Base-by-base conservation (phyloP, 1,140 invertebrate species). In the Contarinia nasturtii region DNA sequence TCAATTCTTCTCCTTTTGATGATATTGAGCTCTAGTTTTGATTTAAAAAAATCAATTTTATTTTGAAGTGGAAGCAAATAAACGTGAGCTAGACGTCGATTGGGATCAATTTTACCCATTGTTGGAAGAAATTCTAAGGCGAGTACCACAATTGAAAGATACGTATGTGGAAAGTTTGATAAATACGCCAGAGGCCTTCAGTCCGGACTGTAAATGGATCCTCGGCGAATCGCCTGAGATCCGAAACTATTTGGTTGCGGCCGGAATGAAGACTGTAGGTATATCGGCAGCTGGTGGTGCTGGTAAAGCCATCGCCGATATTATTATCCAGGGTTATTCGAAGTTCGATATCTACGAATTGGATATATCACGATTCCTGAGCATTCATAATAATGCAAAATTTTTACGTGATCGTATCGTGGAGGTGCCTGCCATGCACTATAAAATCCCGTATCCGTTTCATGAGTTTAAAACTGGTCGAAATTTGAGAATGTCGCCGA, bases 61-160 rank as follows among this genome's bases (percentile, higher is more conserved):
- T 42, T 50, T 15, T 38, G 18, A 46, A 34, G 36, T 66, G 50
- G 55, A 52, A 64, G 52, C 69, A 66, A 50, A 50, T 1, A 71
- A 76, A 43, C 67, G 80, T 33, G 71, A 74, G 57, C 64, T 84
- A 43, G 75, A 78, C 2, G 81, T 82, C 58, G 88, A 94, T 63
- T 96, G 92, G 91, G 92, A 97, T 67, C 88, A 94, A 58, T 97
- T 98, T 67, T 81, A 92, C 56, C 73, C 88, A 42, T 66, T 95
- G 43, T 65, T 97, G 1, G 81, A 92, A 57, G 76, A 89, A 59
- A 69, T 95, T 54, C 64, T 96, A 12, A 73, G 82, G 46, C 73
- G 93, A 20, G 75, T 95, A 49, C 91, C 94, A 8, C 65, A 65
- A 34, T 70, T 97, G 41, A 75, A 73, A 33, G 67, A 79, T 45